phyloP scores from a whole-genome alignment of 2,888 invertebrate species.

The Cotesia congregata region DNA sequence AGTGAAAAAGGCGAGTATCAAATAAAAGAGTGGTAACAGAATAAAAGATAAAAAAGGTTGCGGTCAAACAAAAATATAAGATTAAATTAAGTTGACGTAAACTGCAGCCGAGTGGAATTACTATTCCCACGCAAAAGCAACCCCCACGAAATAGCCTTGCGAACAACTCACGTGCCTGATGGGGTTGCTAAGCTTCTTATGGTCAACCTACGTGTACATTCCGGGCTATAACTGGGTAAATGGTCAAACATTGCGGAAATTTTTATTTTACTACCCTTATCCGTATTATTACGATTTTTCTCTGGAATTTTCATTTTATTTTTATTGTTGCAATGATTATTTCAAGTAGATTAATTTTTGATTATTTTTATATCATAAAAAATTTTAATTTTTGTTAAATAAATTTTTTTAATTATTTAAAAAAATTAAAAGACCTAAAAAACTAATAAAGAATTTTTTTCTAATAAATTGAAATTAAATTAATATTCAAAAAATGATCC shows the following conservation, averaged over 20 bases:
- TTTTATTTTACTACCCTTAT: background rate
- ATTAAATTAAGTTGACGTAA: background rate
- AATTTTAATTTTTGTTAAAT: no score
- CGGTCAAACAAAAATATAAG: background rate
- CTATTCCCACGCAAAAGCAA: background rate
- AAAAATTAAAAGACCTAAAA: no score
- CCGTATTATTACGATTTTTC: background rate
- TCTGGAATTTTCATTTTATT: no score
- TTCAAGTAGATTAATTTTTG: no score
- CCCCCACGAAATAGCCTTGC: background rate
- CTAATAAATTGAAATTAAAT: no score
- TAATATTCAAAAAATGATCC: no score
- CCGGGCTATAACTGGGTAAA: background rate
- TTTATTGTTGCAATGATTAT: no score
- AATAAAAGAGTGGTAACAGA: background rate
- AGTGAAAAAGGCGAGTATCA: background rate
- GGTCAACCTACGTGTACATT: slow-evolving; percentile 3
- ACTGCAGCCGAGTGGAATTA: background rate
- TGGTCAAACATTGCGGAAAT: background rate
- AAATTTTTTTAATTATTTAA: no score
- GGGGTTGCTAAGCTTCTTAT: slow-evolving; percentile 21
- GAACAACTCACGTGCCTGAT: background rate
- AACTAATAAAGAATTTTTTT: no score
- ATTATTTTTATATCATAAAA: no score
- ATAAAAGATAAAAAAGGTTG: background rate